Conservation (phyloP, 1,140 invertebrate genomes). For the Rhopalosiphum padi region DNA sequence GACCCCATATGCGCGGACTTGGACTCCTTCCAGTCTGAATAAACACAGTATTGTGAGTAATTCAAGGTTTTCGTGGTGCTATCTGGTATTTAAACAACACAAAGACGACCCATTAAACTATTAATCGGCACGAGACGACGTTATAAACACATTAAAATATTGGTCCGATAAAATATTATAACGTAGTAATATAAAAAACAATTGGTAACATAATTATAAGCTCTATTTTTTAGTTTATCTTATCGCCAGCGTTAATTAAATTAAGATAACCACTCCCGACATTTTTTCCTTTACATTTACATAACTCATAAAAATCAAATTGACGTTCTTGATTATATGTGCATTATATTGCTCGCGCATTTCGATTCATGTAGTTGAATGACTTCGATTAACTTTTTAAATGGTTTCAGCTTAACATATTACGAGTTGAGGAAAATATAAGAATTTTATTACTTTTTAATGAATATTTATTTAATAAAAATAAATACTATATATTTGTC, state of each 20-base stretch:
- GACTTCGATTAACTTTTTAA: background rate
- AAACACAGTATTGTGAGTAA: background rate
- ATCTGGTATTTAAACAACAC: constrained; percentile 37
- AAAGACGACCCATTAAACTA: background rate
- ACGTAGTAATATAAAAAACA: background rate
- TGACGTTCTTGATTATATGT: background rate
- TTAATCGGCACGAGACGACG: background rate
- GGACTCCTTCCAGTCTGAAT: constrained; percentile 56
- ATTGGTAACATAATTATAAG: background rate
- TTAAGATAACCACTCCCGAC: background rate
- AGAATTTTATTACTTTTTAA: background rate
- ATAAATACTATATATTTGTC: background rate
- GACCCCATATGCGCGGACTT: constrained; percentile 48
- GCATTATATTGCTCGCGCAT: background rate
- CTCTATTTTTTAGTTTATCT: background rate
- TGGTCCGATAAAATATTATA: background rate
- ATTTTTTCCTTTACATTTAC: background rate
- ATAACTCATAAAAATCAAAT: background rate
- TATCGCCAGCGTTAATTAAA: background rate
- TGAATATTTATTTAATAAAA: background rate
- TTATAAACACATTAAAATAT: constrained; percentile 16
- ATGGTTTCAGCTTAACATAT: background rate
- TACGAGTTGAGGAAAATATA: background rate
- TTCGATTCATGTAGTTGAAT: background rate
- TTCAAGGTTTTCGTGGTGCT: constrained; percentile 57